phyloP scores from a whole-genome alignment of 1,140 invertebrate species.

The Magallana ariakensis region DNA sequence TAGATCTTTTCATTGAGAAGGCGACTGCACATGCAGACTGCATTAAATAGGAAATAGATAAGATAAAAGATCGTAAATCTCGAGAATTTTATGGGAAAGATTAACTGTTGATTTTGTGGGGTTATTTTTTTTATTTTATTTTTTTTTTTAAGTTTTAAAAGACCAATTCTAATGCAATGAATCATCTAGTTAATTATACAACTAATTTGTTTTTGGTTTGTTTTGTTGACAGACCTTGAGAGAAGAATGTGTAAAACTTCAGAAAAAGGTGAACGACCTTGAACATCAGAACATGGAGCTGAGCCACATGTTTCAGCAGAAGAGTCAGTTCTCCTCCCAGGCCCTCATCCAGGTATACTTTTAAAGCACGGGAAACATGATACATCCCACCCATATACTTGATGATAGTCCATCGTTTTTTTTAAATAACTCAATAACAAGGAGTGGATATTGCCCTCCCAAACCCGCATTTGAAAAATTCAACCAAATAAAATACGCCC shows the following conservation, averaged over 20 bases:
- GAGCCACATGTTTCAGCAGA: conserved; percentile 67
- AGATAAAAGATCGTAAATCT: conserved; percentile 4
- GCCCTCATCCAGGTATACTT: conserved; percentile 64
- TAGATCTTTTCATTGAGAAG: not conserved
- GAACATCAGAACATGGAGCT: conserved; percentile 79
- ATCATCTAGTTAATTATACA: not conserved
- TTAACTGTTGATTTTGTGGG: not conserved
- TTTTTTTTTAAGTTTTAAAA: not conserved
- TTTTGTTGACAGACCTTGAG: conserved; percentile 74
- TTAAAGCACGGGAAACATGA: not conserved
- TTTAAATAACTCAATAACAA: not conserved
- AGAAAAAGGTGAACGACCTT: conserved; percentile 78
- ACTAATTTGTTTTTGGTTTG: not conserved
- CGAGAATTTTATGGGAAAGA: not conserved
- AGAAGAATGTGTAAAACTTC: conserved; percentile 80
- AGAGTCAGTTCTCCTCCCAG: conserved; percentile 58
- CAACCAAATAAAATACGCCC: not conserved
- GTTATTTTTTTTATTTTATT: not conserved
- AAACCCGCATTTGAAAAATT: not conserved
- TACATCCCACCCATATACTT: not conserved
- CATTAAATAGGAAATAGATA: conserved; percentile 21
- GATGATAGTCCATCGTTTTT: too few relatives aligned
- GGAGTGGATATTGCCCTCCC: not conserved
- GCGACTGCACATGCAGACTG: conserved; percentile 18
- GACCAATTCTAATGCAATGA: not conserved